Evolutionary conservation across 2,797 vertebrate genomes (phyloP).

Genomic region (Enteromius afrohamiltoni): DNA sequence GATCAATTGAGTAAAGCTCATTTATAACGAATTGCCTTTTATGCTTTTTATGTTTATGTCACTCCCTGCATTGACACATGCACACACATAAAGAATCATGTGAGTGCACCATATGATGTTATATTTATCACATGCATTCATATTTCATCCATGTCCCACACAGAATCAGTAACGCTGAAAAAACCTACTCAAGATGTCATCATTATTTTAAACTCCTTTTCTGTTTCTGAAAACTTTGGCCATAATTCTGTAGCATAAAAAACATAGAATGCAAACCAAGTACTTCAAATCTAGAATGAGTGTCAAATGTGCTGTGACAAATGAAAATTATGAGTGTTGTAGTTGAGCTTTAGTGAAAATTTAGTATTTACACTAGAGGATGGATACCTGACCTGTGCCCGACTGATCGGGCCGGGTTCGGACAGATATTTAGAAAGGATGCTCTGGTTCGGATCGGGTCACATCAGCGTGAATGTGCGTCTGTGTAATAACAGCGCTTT

Average conservation of each 20-base stretch:
- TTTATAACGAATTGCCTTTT: neutral
- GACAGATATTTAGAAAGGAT: too few species aligned
- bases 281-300: neutral
- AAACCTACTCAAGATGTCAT: slow-evolving; percentile 42
- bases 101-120: slow-evolving; percentile 38
- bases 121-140: slow-evolving; percentile 47
- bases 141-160: slow-evolving; percentile 37
- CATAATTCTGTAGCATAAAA: neutral
- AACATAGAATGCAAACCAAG: neutral
- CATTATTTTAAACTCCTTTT: neutral
- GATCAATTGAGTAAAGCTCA: neutral
- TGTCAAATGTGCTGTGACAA: neutral
- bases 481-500: too few species aligned
- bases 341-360: too few species aligned
- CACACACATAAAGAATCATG: slow-evolving; percentile 28
- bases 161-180: slow-evolving; percentile 12
- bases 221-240: neutral
- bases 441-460: too few species aligned
- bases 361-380: neutral
- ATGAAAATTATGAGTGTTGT: neutral
- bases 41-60: slow-evolving; percentile 3
- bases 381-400: too few species aligned
- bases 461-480: too few species aligned
- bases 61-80: neutral
- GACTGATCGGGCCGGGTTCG: too few species aligned